These are phyloP conservation scores for Dione vanillae DNA, from an alignment of 2,888 invertebrate species.

Conservation along the genomic window DNA sequence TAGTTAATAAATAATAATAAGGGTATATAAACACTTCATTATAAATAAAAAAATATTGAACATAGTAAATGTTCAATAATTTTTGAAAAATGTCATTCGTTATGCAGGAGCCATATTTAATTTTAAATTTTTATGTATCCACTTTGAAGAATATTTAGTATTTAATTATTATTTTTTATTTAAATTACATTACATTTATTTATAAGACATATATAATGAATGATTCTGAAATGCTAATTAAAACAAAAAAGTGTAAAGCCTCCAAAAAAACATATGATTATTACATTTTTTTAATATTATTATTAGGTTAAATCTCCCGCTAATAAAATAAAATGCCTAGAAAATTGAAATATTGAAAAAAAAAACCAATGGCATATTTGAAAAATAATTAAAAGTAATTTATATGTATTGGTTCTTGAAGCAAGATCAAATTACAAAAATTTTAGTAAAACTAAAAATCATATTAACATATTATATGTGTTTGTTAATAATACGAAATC, in stretches of 20 bases:
- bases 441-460: neutral
- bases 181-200: slow-evolving; percentile 10
- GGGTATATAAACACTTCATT: too few species aligned
- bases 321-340: too few species aligned
- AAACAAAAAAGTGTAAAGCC: neutral
- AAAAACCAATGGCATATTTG: neutral
- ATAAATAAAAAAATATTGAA: too few species aligned
- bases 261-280: neutral
- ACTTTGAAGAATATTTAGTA: slow-evolving; percentile 9
- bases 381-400: slow-evolving; percentile 1
- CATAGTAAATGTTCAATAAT: too few species aligned
- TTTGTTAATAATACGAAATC: slow-evolving; percentile 5
- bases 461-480: neutral
- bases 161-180: neutral
- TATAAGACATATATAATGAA: slow-evolving; percentile 10
- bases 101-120: slow-evolving; percentile 32
- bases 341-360: too few species aligned
- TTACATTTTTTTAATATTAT: too few species aligned
- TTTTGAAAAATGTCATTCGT: slow-evolving; percentile 23
- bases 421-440: neutral
- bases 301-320: too few species aligned
- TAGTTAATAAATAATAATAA: too few species aligned
- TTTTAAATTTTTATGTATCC: slow-evolving; percentile 27
- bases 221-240: neutral
- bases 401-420: neutral